phyloP scores from a whole-genome alignment of 2,797 vertebrate genomes.

The Loris lydekkerianus region DNA sequence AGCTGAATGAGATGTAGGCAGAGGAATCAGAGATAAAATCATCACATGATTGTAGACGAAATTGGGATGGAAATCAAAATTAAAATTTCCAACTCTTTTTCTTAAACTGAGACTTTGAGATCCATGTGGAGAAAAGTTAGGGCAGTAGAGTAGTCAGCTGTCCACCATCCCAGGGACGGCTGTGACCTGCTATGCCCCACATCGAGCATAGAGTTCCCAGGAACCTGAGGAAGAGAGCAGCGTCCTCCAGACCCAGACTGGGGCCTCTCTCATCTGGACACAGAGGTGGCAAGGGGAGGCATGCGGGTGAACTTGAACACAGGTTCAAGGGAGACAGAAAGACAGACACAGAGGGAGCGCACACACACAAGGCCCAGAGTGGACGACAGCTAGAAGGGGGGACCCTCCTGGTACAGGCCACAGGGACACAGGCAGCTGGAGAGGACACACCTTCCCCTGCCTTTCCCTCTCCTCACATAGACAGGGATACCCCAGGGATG shows the following conservation, averaged over 20 bases:
- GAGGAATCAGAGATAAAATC: neutral
- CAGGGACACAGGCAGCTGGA: neutral
- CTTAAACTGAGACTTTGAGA: neutral
- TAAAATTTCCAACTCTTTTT: neutral
- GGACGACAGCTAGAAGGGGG: fast-evolving
- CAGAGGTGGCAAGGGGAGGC: neutral
- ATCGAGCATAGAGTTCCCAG: too few species aligned
- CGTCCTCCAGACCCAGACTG: neutral
- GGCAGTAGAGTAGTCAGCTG: neutral
- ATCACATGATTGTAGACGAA: neutral
- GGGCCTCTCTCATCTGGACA: neutral
- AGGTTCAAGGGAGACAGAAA: neutral
- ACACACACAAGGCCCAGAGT: fast-evolving
- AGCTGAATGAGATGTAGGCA: neutral
- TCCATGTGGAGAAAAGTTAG: neutral
- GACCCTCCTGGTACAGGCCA: neutral
- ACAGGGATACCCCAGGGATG: too few species aligned
- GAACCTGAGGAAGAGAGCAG: neutral
- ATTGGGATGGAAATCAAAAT: neutral
- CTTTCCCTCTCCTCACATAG: neutral
- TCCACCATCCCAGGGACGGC: neutral
- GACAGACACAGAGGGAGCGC: neutral
- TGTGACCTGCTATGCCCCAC: too few species aligned
- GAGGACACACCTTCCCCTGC: neutral
- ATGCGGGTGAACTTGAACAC: neutral